Percentiles rank a stretch among this genome's conserved stretches.
Evolutionary conservation across 2,113 vertebrate genomes (phyloP).

Genomic region (Cinclus cinclus): DNA sequence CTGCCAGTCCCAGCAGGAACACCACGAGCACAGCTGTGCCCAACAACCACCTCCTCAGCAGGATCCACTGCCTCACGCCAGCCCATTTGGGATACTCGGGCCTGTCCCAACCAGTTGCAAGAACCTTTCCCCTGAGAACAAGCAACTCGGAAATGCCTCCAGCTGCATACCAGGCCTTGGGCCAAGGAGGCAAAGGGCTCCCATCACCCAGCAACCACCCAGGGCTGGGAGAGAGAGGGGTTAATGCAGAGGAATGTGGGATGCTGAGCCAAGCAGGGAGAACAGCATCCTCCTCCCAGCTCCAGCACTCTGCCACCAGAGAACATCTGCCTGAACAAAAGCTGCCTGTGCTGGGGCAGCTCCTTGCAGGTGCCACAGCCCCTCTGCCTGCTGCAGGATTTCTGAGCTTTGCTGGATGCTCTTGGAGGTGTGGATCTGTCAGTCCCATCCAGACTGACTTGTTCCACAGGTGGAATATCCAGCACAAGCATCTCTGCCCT

Average conservation of each 20-base stretch:
- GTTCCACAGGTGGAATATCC: not conserved
- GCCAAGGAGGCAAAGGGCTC: conserved; percentile 14
- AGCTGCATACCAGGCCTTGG: conserved; percentile 11
- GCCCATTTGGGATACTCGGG: not conserved
- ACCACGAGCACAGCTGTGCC: not conserved
- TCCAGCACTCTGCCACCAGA: not conserved
- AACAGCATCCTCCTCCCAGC: not conserved
- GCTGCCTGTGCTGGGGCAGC: not conserved
- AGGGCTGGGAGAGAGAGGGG: not conserved
- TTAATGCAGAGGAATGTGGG: not conserved
- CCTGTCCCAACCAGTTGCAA: not conserved
- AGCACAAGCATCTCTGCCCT: not conserved
- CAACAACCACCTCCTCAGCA: not conserved
- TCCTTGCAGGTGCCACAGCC: not conserved
- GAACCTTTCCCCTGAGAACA: conserved; percentile 9
- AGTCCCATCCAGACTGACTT: not conserved
- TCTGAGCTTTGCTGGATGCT: not conserved
- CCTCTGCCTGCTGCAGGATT: not conserved
- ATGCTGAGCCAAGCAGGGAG: not conserved
- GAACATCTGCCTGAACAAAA: not conserved
- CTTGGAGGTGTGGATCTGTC: not conserved
- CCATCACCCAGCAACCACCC: not conserved
- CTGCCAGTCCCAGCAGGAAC: not conserved
- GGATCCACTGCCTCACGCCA: not conserved
- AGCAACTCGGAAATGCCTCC: not conserved